These are phyloP conservation scores for Epizoanthus scotinus DNA, from an alignment of 92 coral and sea anemone species.

Conservation along the genomic window DNA sequence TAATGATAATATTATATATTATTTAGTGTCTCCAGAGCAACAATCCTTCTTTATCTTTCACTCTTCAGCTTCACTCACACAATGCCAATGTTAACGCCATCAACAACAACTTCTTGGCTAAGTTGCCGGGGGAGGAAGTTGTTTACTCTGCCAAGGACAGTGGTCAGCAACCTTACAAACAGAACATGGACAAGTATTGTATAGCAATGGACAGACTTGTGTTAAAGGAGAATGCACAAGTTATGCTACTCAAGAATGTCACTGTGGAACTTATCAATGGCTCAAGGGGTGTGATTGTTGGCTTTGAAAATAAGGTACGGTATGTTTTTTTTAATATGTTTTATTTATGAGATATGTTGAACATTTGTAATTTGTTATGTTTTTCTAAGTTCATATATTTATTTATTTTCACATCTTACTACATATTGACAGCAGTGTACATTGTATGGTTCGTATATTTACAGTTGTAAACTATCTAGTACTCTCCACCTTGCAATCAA, in stretches of 20 bases:
- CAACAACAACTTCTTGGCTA: slow-evolving; percentile 44
- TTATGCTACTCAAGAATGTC: slow-evolving; percentile 62
- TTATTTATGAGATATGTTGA: too few species aligned
- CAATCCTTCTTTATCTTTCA: background rate
- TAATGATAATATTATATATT: too few species aligned
- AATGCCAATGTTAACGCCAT: slow-evolving; percentile 55
- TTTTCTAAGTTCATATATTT: too few species aligned
- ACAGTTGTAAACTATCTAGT: too few species aligned
- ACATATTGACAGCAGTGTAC: too few species aligned
- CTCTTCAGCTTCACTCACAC: slow-evolving; percentile 63
- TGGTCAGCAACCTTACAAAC: slow-evolving; percentile 50
- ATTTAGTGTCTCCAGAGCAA: too few species aligned
- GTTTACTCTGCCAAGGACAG: slow-evolving; percentile 51
- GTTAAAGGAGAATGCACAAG: slow-evolving; percentile 60
- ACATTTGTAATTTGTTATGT: too few species aligned
- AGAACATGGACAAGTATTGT: slow-evolving; percentile 62
- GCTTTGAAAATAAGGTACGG: slow-evolving; percentile 54
- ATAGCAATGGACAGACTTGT: slow-evolving; percentile 66
- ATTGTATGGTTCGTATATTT: too few species aligned
- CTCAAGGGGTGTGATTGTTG: slow-evolving; percentile 64
- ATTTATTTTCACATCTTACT: too few species aligned
- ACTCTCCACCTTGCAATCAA: too few species aligned
- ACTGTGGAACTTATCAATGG: slow-evolving; percentile 65
- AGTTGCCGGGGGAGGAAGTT: slow-evolving; percentile 48
- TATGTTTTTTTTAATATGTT: too few species aligned